phyloP scores from a whole-genome alignment of 1,140 invertebrate genomes.

The Agrilus planipennis region DNA sequence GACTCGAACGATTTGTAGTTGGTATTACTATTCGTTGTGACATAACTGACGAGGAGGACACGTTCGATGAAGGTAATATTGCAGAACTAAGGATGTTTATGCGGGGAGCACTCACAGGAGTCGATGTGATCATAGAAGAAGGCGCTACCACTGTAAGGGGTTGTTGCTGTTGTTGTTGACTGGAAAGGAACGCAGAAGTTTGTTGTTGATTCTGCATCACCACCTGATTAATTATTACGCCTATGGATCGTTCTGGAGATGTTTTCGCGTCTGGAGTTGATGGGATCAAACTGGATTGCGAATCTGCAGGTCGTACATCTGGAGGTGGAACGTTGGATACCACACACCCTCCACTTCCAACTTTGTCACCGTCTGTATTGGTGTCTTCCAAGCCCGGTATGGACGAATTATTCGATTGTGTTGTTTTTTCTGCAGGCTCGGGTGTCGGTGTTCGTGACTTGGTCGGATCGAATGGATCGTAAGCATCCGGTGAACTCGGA shows the following conservation, averaged over 20 bases:
- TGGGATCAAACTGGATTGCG: slow-evolving; percentile 24
- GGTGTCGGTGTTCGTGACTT: slow-evolving; percentile 56
- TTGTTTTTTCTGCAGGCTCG: slow-evolving; percentile 30
- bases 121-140: slow-evolving; percentile 28
- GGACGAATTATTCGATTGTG: slow-evolving; percentile 4
- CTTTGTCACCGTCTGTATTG: slow-evolving; percentile 4
- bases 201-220: slow-evolving; percentile 1
- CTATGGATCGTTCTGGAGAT: slow-evolving; percentile 17
- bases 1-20: slow-evolving; percentile 28
- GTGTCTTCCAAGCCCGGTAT: slow-evolving; percentile 5
- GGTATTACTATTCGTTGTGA: slow-evolving; percentile 37
- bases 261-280: slow-evolving; percentile 18
- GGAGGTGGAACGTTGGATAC: slow-evolving; percentile 21
- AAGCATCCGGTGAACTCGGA: slow-evolving; percentile 58
- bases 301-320: slow-evolving; percentile 36
- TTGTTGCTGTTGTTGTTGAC: background rate
- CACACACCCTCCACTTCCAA: slow-evolving; percentile 12
- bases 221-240: slow-evolving; percentile 9
- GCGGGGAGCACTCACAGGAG: slow-evolving; percentile 24
- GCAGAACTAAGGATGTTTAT: slow-evolving; percentile 32
- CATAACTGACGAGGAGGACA: slow-evolving; percentile 25
- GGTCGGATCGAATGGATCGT: slow-evolving; percentile 80
- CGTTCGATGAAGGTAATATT: slow-evolving; percentile 21
- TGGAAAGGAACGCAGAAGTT: slow-evolving; percentile 1
- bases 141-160: slow-evolving; percentile 25